Conservation (phyloP, 2,113 vertebrate genomes). For the Gymnobelideus leadbeateri region DNA sequence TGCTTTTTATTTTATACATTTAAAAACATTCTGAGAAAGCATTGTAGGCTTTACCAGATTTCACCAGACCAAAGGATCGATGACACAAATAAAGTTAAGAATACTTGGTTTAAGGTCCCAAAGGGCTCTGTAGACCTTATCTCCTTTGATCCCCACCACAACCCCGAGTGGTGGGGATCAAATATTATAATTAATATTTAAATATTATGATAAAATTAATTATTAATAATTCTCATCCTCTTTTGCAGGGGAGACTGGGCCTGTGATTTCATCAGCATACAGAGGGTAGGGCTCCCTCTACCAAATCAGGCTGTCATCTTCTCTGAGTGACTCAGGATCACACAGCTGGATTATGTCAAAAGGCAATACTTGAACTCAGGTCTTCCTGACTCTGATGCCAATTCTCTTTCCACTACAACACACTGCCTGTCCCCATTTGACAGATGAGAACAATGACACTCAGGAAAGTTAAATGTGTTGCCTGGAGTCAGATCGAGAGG, state of each 20-base stretch:
- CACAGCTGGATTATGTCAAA: not conserved
- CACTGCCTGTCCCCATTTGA: not conserved
- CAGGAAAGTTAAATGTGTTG: not conserved
- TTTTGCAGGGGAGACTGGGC: not conserved
- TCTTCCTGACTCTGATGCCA: not conserved
- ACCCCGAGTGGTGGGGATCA: not conserved
- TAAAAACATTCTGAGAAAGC: not conserved
- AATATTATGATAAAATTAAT: not conserved
- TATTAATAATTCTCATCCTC: not conserved
- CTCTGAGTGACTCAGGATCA: not conserved
- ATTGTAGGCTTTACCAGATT: not conserved
- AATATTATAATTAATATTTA: not conserved
- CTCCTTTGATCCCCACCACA: not conserved
- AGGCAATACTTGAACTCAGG: not conserved
- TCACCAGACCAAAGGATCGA: not conserved
- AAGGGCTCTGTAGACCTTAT: too few relatives aligned
- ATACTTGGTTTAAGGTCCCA: not conserved
- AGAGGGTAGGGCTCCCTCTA: not conserved
- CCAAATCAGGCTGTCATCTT: not conserved
- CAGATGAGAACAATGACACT: not conserved
- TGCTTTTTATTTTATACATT: not conserved
- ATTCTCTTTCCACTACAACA: not conserved
- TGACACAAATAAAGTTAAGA: not conserved
- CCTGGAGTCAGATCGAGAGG: not conserved
- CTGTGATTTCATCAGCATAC: not conserved